phyloP scores from a whole-genome alignment of 2,113 vertebrate genomes.

The Osmerus mordax region DNA sequence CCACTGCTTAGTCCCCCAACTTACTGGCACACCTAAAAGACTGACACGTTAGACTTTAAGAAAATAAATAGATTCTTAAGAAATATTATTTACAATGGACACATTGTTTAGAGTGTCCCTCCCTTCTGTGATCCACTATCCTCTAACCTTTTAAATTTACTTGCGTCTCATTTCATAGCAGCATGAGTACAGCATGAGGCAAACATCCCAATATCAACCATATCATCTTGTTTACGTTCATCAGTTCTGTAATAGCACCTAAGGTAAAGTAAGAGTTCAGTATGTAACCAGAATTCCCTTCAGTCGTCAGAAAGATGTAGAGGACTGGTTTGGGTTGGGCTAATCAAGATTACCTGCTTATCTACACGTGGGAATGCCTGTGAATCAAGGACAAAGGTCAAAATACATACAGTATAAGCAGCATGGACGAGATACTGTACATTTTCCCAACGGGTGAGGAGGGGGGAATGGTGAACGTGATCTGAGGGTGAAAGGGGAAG shows the following conservation, averaged over 20 bases:
- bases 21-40: slow-evolving; percentile 1
- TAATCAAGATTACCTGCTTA: not conserved
- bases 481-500: not conserved
- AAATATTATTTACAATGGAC: slow-evolving; percentile 41
- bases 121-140: not conserved
- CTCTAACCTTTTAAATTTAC: not conserved
- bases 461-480: slow-evolving; percentile 14
- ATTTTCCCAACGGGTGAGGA: slow-evolving; percentile 9
- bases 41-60: slow-evolving; percentile 21
- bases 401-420: not conserved
- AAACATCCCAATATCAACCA: not conserved
- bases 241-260: not conserved
- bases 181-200: slow-evolving; percentile 3
- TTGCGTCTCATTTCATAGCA: not conserved
- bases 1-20: slow-evolving; percentile 1
- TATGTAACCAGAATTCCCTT: not conserved
- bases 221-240: not conserved
- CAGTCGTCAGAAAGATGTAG: not conserved
- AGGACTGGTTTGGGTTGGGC: not conserved
- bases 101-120: slow-evolving; percentile 1
- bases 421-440: not conserved
- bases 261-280: not conserved
- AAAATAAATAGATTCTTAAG: slow-evolving; percentile 49
- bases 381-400: not conserved
- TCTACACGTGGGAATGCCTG: not conserved